Evolutionary conservation across 2,113 vertebrate genomes (phyloP), one percentile per base, ranked within the genome.

Genomic region (Lepisosteus osseus): DNA sequence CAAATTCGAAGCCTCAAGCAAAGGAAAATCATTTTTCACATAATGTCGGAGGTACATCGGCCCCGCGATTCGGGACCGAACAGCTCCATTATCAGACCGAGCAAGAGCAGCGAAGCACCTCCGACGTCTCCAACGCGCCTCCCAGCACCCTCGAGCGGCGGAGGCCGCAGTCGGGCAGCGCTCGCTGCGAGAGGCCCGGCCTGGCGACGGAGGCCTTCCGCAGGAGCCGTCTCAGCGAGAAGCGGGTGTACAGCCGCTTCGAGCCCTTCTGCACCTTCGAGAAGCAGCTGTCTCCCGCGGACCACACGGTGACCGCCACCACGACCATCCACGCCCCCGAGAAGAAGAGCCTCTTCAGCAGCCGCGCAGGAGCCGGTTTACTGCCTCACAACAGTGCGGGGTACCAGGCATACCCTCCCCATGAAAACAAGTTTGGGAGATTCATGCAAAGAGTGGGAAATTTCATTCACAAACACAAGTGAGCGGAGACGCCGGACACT

Each of bases 361-460:
- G 70, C 70, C 89, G 86, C 0, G 65, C 79, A 69, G 84, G 87
- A 44, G 45, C 77, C 59, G 91, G 88, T 70, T 63, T 29, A 29
- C 89, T 82, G 11, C 15, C 67, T 77, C 91, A 92, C 56, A 91
- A 74, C 66, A 61, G 83, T 61, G 73, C 78, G 4, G 47, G 72
- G 41, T 89, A 90, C 15, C 81, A 79, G 54, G 72, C 88, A 0
- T 44, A 89, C 47, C 85, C 90, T 2, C 90, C 91, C 75, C 92
- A 92, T 82, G 96, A 96, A 84, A 97, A 96, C 74, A 97, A 94
- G 74, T 83, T 98, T 72, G 93, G 90, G 72, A 94, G 90, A 68
- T 94, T 98, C 80, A 89, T 98, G 88, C 95, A 97, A 6, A 93
- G 91, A 76, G 13, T 91, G 55, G 95, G 95, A 43, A 94, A 90